phyloP scores from a whole-genome alignment of 2,888 invertebrate species.

The Apotomis capreana region DNA sequence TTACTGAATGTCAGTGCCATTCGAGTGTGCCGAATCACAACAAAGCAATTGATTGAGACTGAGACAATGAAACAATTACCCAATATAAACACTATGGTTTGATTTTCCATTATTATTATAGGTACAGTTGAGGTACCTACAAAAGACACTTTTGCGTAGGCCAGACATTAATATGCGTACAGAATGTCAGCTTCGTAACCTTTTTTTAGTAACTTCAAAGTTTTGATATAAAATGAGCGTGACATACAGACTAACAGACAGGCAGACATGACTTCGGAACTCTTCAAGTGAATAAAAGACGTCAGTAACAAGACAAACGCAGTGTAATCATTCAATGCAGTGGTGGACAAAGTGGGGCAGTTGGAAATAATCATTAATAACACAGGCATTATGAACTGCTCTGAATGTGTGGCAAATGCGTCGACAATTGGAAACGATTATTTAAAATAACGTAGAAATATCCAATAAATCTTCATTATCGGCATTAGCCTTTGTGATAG shows the following conservation, averaged over 20 bases:
- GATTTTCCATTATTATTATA: too few relatives aligned
- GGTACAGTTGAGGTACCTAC: too few relatives aligned
- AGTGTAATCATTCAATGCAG: conserved; percentile 50
- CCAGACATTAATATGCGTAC: too few relatives aligned
- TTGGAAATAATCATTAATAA: conserved; percentile 39
- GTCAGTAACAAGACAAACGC: conserved; percentile 55
- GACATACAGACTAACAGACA: too few relatives aligned
- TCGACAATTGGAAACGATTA: conserved; percentile 14
- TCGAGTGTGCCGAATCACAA: conserved; percentile 48
- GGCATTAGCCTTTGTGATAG: too few relatives aligned
- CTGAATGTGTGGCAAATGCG: background rate
- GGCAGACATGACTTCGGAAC: too few relatives aligned
- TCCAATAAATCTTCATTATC: too few relatives aligned
- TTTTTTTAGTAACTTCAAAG: too few relatives aligned
- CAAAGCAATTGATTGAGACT: conserved; percentile 34
- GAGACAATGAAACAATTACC: conserved; percentile 26
- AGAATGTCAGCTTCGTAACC: too few relatives aligned
- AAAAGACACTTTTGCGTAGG: too few relatives aligned
- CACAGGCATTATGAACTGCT: conserved; percentile 33
- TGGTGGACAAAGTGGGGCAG: conserved; percentile 44
- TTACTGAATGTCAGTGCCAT: conserved; percentile 48
- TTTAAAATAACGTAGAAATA: too few relatives aligned
- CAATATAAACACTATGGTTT: conserved; percentile 24
- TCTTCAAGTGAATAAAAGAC: background rate
- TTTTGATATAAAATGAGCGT: too few relatives aligned